Evolutionary conservation across 2,888 invertebrate genomes (phyloP).

Genomic region (Stenolophus ochropezus): DNA sequence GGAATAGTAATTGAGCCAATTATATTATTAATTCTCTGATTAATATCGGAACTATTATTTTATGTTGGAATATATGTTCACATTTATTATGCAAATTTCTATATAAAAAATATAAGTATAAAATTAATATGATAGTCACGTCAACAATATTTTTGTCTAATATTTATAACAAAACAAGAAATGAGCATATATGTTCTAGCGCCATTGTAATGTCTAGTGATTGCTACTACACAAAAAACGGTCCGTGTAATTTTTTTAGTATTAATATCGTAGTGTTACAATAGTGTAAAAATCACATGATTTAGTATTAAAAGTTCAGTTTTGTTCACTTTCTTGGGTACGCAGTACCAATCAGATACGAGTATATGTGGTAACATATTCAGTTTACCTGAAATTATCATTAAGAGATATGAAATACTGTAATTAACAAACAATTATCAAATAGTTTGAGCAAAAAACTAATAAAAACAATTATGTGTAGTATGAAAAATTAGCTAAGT

Average conservation of each 20-base stretch:
- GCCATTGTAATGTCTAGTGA: too few relatives aligned
- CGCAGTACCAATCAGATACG: neutral
- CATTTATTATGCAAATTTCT: neutral
- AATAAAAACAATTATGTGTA: too few relatives aligned
- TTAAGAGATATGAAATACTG: too few relatives aligned
- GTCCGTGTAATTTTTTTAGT: too few relatives aligned
- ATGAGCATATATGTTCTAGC: neutral
- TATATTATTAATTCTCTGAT: conserved; percentile 9
- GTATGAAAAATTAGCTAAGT: too few relatives aligned
- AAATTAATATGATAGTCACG: neutral
- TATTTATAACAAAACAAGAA: neutral
- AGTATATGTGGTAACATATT: too few relatives aligned
- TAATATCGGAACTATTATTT: neutral
- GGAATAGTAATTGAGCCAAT: conserved; percentile 11
- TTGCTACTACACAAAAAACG: too few relatives aligned
- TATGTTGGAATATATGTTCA: neutral
- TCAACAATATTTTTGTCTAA: neutral
- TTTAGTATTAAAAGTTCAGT: neutral
- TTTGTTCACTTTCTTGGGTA: neutral
- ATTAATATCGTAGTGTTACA: too few relatives aligned
- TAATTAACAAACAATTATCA: too few relatives aligned
- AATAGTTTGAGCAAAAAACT: too few relatives aligned
- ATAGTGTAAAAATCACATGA: neutral
- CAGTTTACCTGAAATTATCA: too few relatives aligned
- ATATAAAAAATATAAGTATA: conserved; percentile 4